These are phyloP conservation scores for Calephelis perditalis DNA, from an alignment of 2,888 invertebrate species.

Conservation along the genomic window DNA sequence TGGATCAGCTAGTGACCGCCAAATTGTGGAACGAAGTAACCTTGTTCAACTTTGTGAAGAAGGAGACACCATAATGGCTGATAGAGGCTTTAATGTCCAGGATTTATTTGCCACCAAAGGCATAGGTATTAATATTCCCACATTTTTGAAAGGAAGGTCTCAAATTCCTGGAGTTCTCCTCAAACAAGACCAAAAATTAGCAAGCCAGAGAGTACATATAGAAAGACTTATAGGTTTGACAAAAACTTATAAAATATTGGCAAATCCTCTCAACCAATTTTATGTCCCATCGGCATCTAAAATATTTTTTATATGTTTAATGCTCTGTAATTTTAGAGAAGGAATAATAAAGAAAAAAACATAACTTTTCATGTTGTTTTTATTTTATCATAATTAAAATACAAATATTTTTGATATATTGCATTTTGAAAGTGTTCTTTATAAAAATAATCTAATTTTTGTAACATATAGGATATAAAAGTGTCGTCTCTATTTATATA, in stretches of 20 bases:
- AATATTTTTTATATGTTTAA: conserved; percentile 7
- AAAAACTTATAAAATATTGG: conserved; percentile 1
- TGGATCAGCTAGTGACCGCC: conserved; percentile 28
- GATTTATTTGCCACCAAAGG: conserved; percentile 30
- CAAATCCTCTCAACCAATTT: neutral
- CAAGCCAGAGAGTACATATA: conserved; percentile 4
- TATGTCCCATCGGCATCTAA: neutral
- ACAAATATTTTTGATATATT: conserved; percentile 4
- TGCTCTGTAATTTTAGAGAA: neutral
- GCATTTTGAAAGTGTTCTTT: conserved; percentile 13
- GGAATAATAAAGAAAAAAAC: neutral
- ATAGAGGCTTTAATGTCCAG: conserved; percentile 32
- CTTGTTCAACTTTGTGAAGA: conserved; percentile 25
- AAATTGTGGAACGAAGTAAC: conserved; percentile 27
- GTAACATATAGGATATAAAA: conserved; percentile 4
- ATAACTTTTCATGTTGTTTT: conserved; percentile 1
- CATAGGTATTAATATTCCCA: conserved; percentile 27
- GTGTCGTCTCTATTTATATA: conserved; percentile 22
- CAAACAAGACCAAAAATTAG: conserved; percentile 19
- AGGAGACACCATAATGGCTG: conserved; percentile 30
- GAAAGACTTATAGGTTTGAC: conserved; percentile 1
- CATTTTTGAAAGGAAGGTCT: conserved; percentile 26
- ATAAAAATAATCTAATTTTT: conserved; percentile 21
- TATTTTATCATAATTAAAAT: neutral
- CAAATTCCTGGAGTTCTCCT: conserved; percentile 22